phyloP scores from a whole-genome alignment of 2,888 invertebrate species.

The Dynastes hyllus region DNA sequence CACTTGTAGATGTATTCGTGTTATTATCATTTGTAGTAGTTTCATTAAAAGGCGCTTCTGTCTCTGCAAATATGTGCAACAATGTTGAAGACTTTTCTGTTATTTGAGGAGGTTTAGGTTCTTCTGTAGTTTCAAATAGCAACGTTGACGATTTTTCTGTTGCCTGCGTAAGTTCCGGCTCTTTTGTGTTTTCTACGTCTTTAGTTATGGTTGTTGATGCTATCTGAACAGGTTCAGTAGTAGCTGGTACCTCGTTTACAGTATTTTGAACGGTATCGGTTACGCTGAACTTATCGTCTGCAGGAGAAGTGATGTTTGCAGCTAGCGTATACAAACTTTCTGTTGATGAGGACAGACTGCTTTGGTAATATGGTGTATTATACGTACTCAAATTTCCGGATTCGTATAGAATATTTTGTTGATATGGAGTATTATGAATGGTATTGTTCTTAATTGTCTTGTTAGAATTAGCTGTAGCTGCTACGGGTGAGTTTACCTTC shows the following conservation, averaged over 20 bases:
- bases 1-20: slow-evolving; percentile 65
- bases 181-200: slow-evolving; percentile 61
- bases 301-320: slow-evolving; percentile 1
- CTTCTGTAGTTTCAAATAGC: slow-evolving; percentile 64
- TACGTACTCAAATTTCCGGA: slow-evolving; percentile 56
- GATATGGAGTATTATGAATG: slow-evolving; percentile 18
- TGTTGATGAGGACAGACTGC: slow-evolving; percentile 18
- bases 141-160: slow-evolving; percentile 66
- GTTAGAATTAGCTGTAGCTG: slow-evolving; percentile 41
- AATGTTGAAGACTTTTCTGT: slow-evolving; percentile 66
- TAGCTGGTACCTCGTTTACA: neutral
- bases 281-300: neutral
- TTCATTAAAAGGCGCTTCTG: slow-evolving; percentile 58
- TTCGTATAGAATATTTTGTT: slow-evolving; percentile 23
- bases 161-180: slow-evolving; percentile 59
- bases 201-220: neutral
- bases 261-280: neutral
- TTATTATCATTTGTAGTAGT: slow-evolving; percentile 57
- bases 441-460: slow-evolving; percentile 8
- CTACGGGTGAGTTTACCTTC: slow-evolving; percentile 65
- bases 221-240: neutral
- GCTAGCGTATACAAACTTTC: neutral
- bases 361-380: slow-evolving; percentile 31
- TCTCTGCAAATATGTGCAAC: slow-evolving; percentile 72
- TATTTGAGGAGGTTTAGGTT: slow-evolving; percentile 60